Base-by-base conservation (phyloP, 2,888 invertebrate genomes). In the Auanema freiburgensis region DNA sequence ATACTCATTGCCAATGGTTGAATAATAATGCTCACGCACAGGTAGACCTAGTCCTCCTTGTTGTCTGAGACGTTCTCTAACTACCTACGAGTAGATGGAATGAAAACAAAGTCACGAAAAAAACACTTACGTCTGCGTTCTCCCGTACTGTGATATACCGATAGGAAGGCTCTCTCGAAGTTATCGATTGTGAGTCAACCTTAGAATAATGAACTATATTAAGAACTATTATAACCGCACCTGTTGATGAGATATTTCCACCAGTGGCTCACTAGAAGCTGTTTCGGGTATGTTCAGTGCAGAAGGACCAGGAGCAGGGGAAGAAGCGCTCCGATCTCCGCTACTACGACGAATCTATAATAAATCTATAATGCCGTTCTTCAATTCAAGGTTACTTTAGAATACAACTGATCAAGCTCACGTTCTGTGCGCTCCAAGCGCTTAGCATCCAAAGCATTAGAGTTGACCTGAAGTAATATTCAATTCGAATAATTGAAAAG, bases 111-210 rank as follows among this genome's bases (percentile, higher is more conserved):
- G 10, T 14, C 8, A 52, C 5, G 8, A 21, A 4, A 10, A 52
- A 23, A 24, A 8, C 6, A 23, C 63, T 44, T 49, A 79, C 79
- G 57, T 73, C 81, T 2, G 76, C 67, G 16, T 66, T 69, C 59
- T 78, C 78, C 18, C 78, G 57, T 2, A 81, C 80, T 0, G 81
- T 79, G 24, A 81, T 71, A 63, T 81, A 81, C 6, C 79, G 71
- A 54, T 81, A 81, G 6, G 81, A 81, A 1, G 81, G 81, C 25
- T 80, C 78, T 40, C 77, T 54, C 40, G 73, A 75, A 2, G 74
- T 66, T 25, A 69, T 62, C 5, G 69, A 46, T 5, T 42, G 18
- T 11, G 24, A 21, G n/a, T 63, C 63, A 4, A 52, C 54, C 46
- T 50, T n/a, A 54, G 25, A n/a, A 54, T 11, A 52, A n/a, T 52